Percentiles rank a stretch among this genome's conserved stretches.
These are phyloP conservation scores for Euplagia quadripunctaria DNA, from an alignment of 2,888 invertebrate genomes.

Conservation along the genomic window DNA sequence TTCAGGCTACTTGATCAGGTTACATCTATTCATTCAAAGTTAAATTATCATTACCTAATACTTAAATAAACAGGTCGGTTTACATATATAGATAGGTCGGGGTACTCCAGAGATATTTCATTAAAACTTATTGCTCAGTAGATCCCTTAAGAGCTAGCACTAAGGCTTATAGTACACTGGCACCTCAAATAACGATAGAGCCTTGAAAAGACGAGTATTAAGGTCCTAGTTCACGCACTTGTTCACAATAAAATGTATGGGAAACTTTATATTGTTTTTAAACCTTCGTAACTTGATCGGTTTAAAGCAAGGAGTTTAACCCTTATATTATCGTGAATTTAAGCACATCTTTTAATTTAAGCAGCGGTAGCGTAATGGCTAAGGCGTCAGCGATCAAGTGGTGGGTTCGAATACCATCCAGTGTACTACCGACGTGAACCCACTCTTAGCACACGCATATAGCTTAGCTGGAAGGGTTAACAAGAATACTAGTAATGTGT, in stretches of 20 bases:
- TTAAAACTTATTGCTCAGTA: constrained; percentile 27
- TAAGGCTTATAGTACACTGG: constrained; percentile 7
- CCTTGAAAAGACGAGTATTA: not conserved
- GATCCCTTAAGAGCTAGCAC: constrained; percentile 13
- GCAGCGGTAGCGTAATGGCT: too few relatives aligned
- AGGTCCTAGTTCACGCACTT: not conserved
- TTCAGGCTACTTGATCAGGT: not conserved
- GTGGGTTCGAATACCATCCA: too few relatives aligned
- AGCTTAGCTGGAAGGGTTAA: too few relatives aligned
- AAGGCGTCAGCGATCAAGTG: too few relatives aligned
- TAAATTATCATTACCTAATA: not conserved
- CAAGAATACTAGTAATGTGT: too few relatives aligned
- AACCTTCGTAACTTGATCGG: too few relatives aligned
- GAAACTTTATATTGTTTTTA: not conserved
- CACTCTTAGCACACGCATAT: too few relatives aligned
- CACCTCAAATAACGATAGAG: not conserved
- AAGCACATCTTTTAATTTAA: not conserved
- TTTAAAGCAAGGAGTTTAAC: too few relatives aligned
- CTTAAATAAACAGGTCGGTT: not conserved
- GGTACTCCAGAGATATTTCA: constrained; percentile 14
- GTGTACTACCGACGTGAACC: too few relatives aligned
- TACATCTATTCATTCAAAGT: not conserved
- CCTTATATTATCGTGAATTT: not conserved
- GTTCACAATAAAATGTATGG: not conserved
- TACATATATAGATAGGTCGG: not conserved